phyloP scores from a whole-genome alignment of 2,113 vertebrate genomes.

The Emydocephalus ijimae region DNA sequence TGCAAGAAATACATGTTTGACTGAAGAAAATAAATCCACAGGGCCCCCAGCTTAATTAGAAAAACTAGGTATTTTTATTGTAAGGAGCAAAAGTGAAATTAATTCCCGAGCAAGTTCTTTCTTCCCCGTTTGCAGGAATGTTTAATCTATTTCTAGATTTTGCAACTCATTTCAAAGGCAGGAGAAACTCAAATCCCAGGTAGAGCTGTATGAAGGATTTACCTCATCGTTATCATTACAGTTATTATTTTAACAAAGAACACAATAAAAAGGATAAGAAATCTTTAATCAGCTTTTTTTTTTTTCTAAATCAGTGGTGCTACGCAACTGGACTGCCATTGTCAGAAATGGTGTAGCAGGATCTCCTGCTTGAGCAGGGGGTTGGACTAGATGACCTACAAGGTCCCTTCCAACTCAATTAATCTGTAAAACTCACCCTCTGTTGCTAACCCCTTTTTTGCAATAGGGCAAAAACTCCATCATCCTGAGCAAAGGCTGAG shows the following conservation, averaged over 20 bases:
- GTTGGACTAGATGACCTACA: no score
- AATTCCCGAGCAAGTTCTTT: neutral
- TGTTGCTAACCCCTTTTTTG: neutral
- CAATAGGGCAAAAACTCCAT: neutral
- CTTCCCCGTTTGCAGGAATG: neutral
- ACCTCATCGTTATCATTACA: neutral
- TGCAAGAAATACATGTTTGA: neutral
- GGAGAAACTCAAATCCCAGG: neutral
- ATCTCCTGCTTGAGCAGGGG: no score
- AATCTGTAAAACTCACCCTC: neutral
- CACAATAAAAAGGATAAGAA: neutral
- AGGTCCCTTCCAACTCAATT: no score
- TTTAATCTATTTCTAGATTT: neutral
- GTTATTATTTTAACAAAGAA: neutral
- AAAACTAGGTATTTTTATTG: neutral
- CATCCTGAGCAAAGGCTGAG: neutral
- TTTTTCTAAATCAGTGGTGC: neutral
- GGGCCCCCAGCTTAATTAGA: neutral
- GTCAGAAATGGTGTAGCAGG: no score
- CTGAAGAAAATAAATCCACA: neutral
- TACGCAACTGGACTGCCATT: neutral
- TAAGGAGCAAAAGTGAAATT: neutral
- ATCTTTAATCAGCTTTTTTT: neutral
- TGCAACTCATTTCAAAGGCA: neutral
- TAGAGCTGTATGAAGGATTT: neutral